A percentile compares a stretch with the other conserved stretches of the same genome.
phyloP scores from a whole-genome alignment of 2,797 vertebrate genomes.

The Schizopygopsis malacanthus region DNA sequence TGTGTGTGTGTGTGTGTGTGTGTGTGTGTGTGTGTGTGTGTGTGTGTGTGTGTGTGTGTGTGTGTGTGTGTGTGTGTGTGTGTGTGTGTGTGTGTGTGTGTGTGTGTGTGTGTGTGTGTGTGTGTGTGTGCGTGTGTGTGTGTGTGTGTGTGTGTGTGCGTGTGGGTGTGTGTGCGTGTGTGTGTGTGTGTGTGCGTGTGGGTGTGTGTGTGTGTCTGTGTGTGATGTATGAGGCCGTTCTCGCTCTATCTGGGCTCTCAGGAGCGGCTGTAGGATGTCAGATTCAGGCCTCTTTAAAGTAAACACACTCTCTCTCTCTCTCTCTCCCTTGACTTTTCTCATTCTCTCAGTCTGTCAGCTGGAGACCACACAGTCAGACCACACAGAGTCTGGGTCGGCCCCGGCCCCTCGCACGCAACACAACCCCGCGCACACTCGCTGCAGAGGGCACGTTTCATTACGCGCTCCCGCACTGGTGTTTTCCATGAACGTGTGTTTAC shows the following conservation, averaged over 20 bases:
- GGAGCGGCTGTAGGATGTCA: constrained; percentile 70
- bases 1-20: constrained; percentile 16
- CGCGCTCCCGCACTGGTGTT: constrained; percentile 34
- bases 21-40: constrained; percentile 12
- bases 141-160: constrained; percentile 8
- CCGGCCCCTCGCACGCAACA: constrained; percentile 88
- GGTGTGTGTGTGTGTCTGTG: constrained; percentile 8
- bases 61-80: background rate
- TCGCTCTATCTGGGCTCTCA: constrained; percentile 50
- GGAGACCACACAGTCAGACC: constrained; percentile 97
- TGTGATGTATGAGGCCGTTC: constrained; percentile 25
- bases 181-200: background rate
- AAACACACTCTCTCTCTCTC: constrained; percentile 68
- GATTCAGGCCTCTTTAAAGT: constrained; percentile 74
- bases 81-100: constrained; percentile 14
- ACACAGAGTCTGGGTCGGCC: constrained; percentile 84
- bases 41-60: constrained; percentile 11
- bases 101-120: background rate
- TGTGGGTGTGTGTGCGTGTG: background rate
- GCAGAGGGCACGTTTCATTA: constrained; percentile 37
- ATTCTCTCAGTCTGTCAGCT: constrained; percentile 74
- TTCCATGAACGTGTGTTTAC: constrained; percentile 46
- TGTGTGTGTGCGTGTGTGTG: constrained; percentile 5
- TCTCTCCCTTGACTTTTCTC: constrained; percentile 49
- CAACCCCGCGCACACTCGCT: constrained; percentile 64